phyloP scores from a whole-genome alignment of 2,797 vertebrate species.

The Characodon lateralis region DNA sequence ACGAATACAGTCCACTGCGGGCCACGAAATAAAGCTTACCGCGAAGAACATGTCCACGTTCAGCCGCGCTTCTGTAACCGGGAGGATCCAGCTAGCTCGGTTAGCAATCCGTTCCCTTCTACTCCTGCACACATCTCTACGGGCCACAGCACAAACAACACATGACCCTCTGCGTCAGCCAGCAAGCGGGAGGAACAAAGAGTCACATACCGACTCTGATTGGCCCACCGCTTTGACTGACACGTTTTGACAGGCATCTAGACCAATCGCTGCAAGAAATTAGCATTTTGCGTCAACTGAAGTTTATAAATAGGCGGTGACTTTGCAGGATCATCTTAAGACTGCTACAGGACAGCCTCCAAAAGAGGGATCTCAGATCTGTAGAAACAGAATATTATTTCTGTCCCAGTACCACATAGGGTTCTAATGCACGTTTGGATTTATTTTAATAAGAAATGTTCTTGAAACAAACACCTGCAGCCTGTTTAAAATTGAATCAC shows the following conservation, averaged over 20 bases:
- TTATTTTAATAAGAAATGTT: background rate
- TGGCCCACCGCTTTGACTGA: conserved; percentile 49
- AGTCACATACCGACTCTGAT: conserved; percentile 10
- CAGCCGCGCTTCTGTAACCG: conserved; percentile 68
- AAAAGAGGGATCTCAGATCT: background rate
- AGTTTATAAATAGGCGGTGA: conserved; percentile 58
- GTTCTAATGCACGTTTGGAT: background rate
- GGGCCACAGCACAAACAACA: conserved; percentile 91
- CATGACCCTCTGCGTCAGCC: conserved; percentile 83
- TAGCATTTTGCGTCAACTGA: conserved; percentile 58
- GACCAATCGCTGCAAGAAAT: conserved; percentile 46
- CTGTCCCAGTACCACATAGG: background rate
- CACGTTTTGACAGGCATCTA: accelerated
- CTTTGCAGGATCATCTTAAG: conserved; percentile 31
- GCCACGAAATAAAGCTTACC: conserved; percentile 68
- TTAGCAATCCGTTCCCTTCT: conserved; percentile 76
- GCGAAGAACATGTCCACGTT: conserved; percentile 78
- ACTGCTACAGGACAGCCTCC: background rate
- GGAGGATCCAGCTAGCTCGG: conserved; percentile 74
- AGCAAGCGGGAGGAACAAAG: conserved; percentile 53
- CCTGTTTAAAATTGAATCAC: background rate
- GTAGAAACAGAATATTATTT: background rate
- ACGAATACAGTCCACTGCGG: conserved; percentile 37
- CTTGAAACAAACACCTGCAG: background rate
- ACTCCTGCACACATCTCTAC: conserved; percentile 81